These are phyloP conservation scores for Leucosticte australis DNA, from an alignment of 2,113 vertebrate species.

Conservation along the genomic window DNA sequence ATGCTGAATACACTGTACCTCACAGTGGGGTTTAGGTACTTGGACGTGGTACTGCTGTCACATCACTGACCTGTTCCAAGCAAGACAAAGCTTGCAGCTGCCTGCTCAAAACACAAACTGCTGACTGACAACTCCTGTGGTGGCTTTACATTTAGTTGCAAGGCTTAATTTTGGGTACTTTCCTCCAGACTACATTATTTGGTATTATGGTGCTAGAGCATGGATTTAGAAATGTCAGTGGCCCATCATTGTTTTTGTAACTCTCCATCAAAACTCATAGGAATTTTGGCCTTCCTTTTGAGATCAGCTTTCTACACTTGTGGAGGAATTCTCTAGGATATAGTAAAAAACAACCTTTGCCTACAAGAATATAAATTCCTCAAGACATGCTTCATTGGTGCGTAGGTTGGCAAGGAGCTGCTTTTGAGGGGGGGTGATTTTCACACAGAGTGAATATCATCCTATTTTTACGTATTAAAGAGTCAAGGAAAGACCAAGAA, in stretches of 20 bases:
- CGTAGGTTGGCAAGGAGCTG: not conserved
- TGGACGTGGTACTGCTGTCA: not conserved
- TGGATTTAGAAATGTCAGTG: not conserved
- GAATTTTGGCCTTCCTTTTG: not conserved
- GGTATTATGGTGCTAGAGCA: not conserved
- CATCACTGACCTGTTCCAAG: not conserved
- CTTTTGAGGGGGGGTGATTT: not conserved
- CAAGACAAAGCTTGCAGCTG: not conserved
- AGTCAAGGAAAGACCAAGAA: not conserved
- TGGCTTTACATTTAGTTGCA: not conserved
- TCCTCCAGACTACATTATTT: not conserved
- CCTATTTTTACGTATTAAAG: not conserved
- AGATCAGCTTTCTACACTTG: not conserved
- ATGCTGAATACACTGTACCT: not conserved
- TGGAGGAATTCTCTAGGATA: not conserved
- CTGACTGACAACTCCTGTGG: not conserved
- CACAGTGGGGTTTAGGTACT: not conserved
- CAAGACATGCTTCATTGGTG: not conserved
- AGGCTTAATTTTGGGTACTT: not conserved
- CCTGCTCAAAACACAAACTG: not conserved
- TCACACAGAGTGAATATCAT: not conserved
- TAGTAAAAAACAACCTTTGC: not conserved
- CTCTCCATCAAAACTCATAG: not conserved
- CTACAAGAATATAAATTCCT: not conserved
- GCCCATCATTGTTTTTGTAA: not conserved